phyloP scores from a whole-genome alignment of 92 coral and sea anemone species.

The Blastomussa wellsi region DNA sequence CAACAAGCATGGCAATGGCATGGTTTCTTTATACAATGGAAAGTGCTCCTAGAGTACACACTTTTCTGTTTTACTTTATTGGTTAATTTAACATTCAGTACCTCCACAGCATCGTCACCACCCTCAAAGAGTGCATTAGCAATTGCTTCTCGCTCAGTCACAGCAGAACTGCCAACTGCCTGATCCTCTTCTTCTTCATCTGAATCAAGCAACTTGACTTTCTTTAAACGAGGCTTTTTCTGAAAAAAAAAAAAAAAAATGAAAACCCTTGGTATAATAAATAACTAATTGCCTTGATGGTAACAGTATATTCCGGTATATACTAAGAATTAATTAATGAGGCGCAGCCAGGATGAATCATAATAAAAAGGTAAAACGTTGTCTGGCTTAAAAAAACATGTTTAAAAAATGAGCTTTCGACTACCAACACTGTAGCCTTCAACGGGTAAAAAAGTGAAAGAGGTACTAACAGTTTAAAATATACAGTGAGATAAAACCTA shows the following conservation, averaged over 20 bases:
- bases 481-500: no score
- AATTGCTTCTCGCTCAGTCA: slow-evolving; percentile 76
- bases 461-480: no score
- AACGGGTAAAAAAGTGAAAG: no score
- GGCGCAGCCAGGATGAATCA: no score
- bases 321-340: no score
- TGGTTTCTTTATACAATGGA: no score
- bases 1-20: no score
- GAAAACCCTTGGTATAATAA: not conserved
- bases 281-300: not conserved
- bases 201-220: slow-evolving; percentile 84
- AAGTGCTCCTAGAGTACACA: not conserved
- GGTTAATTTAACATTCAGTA: not conserved
- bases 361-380: no score
- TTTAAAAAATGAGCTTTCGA: no score
- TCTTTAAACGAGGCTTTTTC: slow-evolving; percentile 91
- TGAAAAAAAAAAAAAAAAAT: slow-evolving; percentile 14
- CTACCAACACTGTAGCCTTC: no score
- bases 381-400: no score
- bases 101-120: slow-evolving; percentile 77
- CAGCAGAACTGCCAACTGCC: slow-evolving; percentile 63
- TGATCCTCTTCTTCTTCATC: slow-evolving; percentile 95
- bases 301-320: no score
- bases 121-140: slow-evolving; percentile 94
- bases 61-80: not conserved